phyloP scores from a whole-genome alignment of 1,140 invertebrate genomes.

The Schlechtendalia chinensis region DNA sequence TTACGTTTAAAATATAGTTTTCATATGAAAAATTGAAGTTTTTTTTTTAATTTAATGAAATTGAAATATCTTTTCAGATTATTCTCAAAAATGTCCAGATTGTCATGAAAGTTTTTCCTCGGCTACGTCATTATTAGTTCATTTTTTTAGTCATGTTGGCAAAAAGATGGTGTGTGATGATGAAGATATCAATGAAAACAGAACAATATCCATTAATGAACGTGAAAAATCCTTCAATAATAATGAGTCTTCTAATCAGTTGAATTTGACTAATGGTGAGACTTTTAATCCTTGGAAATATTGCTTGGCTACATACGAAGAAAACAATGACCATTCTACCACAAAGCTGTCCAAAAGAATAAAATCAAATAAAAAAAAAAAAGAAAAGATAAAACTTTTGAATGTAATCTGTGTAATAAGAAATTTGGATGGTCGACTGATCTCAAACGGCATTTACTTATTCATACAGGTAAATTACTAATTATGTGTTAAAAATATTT shows the following conservation, averaged over 20 bases:
- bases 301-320: slow-evolving; percentile 54
- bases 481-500: no score
- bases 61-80: slow-evolving; percentile 53
- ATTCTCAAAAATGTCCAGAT: slow-evolving; percentile 53
- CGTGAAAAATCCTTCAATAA: background rate
- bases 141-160: slow-evolving; percentile 54
- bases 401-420: slow-evolving; percentile 55
- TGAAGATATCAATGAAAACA: background rate
- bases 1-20: background rate
- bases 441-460: slow-evolving; percentile 65
- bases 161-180: background rate
- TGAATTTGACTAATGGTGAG: slow-evolving; percentile 44
- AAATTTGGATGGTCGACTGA: slow-evolving; percentile 57
- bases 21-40: background rate
- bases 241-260: background rate
- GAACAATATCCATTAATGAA: background rate
- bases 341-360: slow-evolving; percentile 14
- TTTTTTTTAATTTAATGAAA: no score
- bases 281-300: slow-evolving; percentile 55
- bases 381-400: slow-evolving; percentile 53
- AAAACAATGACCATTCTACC: slow-evolving; percentile 47
- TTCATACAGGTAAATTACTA: slow-evolving; percentile 64
- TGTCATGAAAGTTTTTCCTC: slow-evolving; percentile 54
- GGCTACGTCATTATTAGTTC: slow-evolving; percentile 54
- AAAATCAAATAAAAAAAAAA: slow-evolving; percentile 13